Evolutionary conservation across 2,113 vertebrate genomes (phyloP).

Genomic region (Tragelaphus strepsiceros): DNA sequence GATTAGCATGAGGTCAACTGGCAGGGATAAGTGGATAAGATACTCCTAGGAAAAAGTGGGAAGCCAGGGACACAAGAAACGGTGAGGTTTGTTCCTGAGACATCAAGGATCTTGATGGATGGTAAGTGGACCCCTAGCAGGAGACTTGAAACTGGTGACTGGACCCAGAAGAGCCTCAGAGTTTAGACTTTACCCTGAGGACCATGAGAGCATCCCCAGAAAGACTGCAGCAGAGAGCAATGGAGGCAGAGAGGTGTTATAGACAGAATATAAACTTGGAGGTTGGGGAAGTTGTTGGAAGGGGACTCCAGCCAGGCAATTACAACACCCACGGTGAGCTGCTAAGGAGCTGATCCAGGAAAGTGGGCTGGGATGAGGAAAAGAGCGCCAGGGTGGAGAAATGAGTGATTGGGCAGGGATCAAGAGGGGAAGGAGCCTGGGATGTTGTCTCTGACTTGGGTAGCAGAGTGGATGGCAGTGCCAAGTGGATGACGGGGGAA

Average conservation of each 20-base stretch:
- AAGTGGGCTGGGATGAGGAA: not conserved
- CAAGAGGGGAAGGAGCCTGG: not conserved
- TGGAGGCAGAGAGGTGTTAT: not conserved
- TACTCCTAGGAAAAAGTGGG: not conserved
- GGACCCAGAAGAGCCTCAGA: not conserved
- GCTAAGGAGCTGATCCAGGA: not conserved
- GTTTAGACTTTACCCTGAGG: fast-evolving
- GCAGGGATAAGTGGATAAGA: not conserved
- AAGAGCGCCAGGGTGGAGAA: not conserved
- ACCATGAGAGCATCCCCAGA: fast-evolving
- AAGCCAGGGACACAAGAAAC: not conserved
- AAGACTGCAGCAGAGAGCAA: too few relatives aligned
- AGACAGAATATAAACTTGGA: not conserved
- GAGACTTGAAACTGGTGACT: not conserved
- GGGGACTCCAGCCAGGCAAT: not conserved
- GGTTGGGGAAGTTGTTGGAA: not conserved
- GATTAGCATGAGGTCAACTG: not conserved
- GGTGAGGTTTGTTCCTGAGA: not conserved
- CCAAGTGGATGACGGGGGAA: not conserved
- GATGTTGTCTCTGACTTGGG: not conserved
- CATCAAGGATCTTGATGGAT: not conserved
- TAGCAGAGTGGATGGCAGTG: not conserved
- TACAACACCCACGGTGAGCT: not conserved
- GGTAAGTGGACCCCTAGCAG: not conserved
- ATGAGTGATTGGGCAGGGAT: not conserved